Percentiles rank a stretch among this genome's conserved stretches.
Evolutionary conservation across 2,888 invertebrate species (phyloP).

Genomic region (Parapristionchus giblindavisi): DNA sequence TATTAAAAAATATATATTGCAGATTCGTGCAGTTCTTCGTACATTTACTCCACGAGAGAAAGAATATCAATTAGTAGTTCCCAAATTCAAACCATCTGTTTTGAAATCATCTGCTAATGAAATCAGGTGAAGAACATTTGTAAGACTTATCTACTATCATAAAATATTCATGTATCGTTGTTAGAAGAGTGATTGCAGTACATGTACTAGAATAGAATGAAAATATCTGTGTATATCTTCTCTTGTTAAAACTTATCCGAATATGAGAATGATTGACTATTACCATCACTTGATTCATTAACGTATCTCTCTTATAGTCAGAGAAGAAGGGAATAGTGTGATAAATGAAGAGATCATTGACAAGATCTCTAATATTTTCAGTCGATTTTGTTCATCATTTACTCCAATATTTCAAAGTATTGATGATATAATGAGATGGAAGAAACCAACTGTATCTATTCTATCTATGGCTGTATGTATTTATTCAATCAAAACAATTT

Average conservation of each 20-base stretch:
- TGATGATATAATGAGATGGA: slow-evolving; percentile 35
- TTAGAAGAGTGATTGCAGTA: no score
- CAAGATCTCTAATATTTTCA: no score
- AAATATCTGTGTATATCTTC: no score
- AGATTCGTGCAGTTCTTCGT: slow-evolving; percentile 87
- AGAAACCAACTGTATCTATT: slow-evolving; percentile 17
- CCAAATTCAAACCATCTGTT: slow-evolving; percentile 38
- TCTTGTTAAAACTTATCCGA: no score
- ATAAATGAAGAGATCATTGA: no score
- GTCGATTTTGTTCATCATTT: slow-evolving; percentile 28
- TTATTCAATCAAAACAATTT: not conserved
- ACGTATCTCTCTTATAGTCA: no score
- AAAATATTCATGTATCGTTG: no score
- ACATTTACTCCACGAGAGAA: slow-evolving; percentile 93
- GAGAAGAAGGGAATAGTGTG: no score
- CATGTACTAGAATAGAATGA: no score
- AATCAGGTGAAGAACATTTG: slow-evolving; percentile 7
- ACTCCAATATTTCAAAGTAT: slow-evolving; percentile 25
- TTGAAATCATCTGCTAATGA: slow-evolving; percentile 32
- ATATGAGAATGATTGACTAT: no score
- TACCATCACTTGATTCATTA: no score
- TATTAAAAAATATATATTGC: slow-evolving; percentile 41
- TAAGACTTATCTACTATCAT: no score
- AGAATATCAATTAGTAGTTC: slow-evolving; percentile 79
- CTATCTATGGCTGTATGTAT: slow-evolving; percentile 22